Conservation (phyloP, 1,140 invertebrate species). For the Leptinotarsa defecta region DNA sequence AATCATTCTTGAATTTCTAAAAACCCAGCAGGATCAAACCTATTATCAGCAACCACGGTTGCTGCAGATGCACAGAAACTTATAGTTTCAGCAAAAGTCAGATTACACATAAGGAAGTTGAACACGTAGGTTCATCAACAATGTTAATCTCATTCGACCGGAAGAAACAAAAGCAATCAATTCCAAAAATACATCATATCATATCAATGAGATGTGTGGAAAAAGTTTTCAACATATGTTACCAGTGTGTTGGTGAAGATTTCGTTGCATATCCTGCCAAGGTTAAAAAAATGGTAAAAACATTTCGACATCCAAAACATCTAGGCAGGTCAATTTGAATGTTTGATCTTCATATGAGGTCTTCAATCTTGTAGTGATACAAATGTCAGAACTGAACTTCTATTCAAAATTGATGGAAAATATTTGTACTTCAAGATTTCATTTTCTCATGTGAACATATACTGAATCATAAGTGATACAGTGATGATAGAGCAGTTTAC, state of each 20-base stretch:
- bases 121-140: neutral
- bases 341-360: neutral
- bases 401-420: neutral
- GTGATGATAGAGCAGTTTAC: neutral
- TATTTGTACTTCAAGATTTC: neutral
- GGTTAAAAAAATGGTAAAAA: neutral
- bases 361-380: neutral
- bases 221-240: neutral
- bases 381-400: neutral
- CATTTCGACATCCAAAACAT: neutral
- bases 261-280: neutral
- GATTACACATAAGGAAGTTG: too few species aligned
- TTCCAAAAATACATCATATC: neutral
- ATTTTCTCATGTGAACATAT: neutral
- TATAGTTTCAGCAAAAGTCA: too few species aligned
- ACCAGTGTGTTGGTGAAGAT: neutral
- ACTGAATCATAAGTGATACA: neutral
- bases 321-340: neutral
- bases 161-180: neutral
- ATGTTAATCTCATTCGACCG: neutral
- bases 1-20: neutral
- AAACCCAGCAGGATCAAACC: neutral
- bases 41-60: neutral
- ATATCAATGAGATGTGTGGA: neutral
- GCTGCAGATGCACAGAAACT: too few species aligned